Evolutionary conservation across 2,113 vertebrate species (phyloP), one percentile per base, ranked within the genome.

Genomic region (Poicephalus gulielmi): DNA sequence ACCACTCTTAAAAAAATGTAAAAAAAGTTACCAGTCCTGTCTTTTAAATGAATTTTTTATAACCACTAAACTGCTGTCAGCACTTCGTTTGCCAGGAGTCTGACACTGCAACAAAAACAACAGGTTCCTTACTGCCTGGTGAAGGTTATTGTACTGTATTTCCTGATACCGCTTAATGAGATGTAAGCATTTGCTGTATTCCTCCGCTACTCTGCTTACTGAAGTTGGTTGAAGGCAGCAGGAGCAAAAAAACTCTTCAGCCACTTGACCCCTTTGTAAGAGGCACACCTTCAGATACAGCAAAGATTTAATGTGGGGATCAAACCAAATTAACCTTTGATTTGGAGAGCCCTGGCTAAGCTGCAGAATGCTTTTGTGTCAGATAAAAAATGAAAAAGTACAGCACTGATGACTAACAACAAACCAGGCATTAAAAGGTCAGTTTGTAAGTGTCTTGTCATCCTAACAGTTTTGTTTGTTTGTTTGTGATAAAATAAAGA

Each of bases 1-100:
- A 95, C 89, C 33, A 17, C 77, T 94, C 1, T 0, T 78, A 35
- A 35, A 59, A 57, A 35, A 35, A 35, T 35, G 24, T 71, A 24
- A 31, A 94, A 83, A 76, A 94, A 90, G 73, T 79, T 88, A 76
- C 46, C 80, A 90, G 39, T 71, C 74, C 86, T 93, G 86, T 93
- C 86, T 93, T 94, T 91, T 89, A 96, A 95, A 96, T 94, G 57
- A 94, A 66, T 90, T 94, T 97, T 96, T 96, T 97, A 93, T 78
- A 93, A 94, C 88, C 41, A 46, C 66, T 92, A 17, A 88, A 94
- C 96, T 94, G 90, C 57, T 95, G 77, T 76, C 92, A 89, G 77
- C 62, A 73, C 52, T 94, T 93, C 30, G 67, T 91, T 94, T 95
- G 86, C 95, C 92, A 94, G 86, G 73, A 87, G 52, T 66, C 92